Evolutionary conservation across 1,140 invertebrate species (phyloP), one percentile per base, ranked within the genome.

Genomic region (Euborellia annulipes): DNA sequence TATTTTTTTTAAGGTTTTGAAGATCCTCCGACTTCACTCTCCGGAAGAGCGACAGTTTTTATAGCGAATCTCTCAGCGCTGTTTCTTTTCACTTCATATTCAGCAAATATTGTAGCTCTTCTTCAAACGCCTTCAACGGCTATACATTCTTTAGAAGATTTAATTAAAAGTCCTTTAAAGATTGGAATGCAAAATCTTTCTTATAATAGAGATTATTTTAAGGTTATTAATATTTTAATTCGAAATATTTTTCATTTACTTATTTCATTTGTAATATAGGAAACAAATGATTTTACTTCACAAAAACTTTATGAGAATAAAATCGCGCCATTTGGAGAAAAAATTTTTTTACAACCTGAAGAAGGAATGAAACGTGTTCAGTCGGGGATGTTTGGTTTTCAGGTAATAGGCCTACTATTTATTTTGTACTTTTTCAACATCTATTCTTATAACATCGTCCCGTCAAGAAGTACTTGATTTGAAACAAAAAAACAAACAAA

Each of bases 341-440:
- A 54, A 23, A 57, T 65, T 11, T 79, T 73, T 59, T 65, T 73
- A 55, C 48, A 54, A 2, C 60, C 78, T 30, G 63, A 70, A 45
- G 69, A 76, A 48, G 77, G 76, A 0, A 64, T 78, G 0, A 55
- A 62, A 41, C 62, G 58, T 48, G 61, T 79, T 30, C 61, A 64
- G 51, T 60, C 69, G 47, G 72, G 71, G 0, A 51, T 75, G 6
- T 78, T 77, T 47, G 76, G 75, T 13, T 77, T 79, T 48, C 72
- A 78, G 51, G 64, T 64, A 52, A 68, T 27, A 27, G 23, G 4
- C 4, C 23, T 27, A 27, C 11, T 27, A 27, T 6, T 11, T 27
- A 6, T 27, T 27, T 27, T 27, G 23, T 27, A 6, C 23, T 4
- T 27, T 27, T 27, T 27, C 23, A 27, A 27, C 23, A 27, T 27